Conservation (phyloP, 1,140 invertebrate genomes). For the Cecropterus lyciades region DNA sequence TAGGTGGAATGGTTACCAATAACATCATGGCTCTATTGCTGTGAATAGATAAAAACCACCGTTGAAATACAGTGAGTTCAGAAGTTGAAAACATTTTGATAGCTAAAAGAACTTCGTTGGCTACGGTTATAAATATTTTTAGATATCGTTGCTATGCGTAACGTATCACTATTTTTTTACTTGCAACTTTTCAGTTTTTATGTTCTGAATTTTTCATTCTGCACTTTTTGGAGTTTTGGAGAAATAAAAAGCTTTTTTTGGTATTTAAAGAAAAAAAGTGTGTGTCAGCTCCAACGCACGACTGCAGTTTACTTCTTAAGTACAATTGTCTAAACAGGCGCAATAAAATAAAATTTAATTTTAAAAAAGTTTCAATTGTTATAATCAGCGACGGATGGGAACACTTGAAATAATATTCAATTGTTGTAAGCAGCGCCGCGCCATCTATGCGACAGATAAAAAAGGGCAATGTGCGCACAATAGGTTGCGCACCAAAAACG, state of each 20-base stretch:
- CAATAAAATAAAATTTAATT: too few relatives aligned
- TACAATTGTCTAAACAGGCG: too few relatives aligned
- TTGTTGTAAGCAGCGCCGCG: too few relatives aligned
- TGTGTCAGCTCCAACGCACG: too few relatives aligned
- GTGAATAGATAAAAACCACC: conserved; percentile 29
- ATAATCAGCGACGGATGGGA: too few relatives aligned
- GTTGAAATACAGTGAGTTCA: conserved; percentile 27
- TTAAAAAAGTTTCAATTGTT: too few relatives aligned
- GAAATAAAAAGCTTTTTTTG: background rate
- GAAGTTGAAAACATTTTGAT: conserved; percentile 23
- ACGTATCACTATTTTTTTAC: background rate
- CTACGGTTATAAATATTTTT: conserved; percentile 15
- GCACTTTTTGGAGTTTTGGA: background rate
- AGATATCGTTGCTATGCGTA: background rate
- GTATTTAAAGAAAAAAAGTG: background rate
- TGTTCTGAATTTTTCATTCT: background rate
- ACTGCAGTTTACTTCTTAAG: too few relatives aligned
- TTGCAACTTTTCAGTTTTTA: background rate
- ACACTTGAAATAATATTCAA: too few relatives aligned
- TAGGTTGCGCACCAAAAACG: too few relatives aligned
- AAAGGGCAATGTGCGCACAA: too few relatives aligned
- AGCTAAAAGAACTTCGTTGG: conserved; percentile 17
- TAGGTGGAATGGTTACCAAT: conserved; percentile 36
- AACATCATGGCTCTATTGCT: conserved; percentile 23
- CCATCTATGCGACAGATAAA: too few relatives aligned